phyloP scores from a whole-genome alignment of 2,888 invertebrate genomes.

The Alsophila aescularia region DNA sequence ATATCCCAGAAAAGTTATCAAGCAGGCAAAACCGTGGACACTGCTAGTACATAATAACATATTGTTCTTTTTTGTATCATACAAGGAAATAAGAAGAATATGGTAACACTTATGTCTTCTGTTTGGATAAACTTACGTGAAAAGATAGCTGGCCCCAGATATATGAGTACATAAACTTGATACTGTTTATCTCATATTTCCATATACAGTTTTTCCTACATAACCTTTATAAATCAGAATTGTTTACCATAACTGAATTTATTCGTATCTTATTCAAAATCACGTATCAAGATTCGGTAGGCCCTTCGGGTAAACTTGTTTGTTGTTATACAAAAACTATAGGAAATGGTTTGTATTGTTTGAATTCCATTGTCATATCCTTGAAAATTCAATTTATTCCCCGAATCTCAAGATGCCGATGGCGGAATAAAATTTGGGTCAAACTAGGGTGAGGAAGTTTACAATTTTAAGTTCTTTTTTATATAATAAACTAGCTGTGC shows the following conservation, averaged over 20 bases:
- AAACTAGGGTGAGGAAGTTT: background rate
- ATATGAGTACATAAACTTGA: conserved; percentile 4
- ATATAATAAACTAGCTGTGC: too few relatives aligned
- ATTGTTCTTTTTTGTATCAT: background rate
- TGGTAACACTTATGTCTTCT: background rate
- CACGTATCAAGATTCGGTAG: conserved; percentile 15
- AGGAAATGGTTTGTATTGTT: conserved; percentile 1
- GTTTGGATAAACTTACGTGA: background rate
- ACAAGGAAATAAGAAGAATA: background rate
- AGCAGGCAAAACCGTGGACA: too few relatives aligned
- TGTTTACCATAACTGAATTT: conserved; percentile 27
- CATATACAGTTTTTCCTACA: conserved; percentile 16
- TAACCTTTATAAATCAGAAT: conserved; percentile 29
- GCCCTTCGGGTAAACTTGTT: conserved; percentile 18
- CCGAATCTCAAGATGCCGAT: background rate
- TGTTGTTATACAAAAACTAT: conserved; percentile 8
- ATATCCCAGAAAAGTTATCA: too few relatives aligned
- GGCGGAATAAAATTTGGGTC: background rate
- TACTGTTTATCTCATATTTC: conserved; percentile 16
- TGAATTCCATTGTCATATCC: conserved; percentile 7
- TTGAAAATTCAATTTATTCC: conserved; percentile 2
- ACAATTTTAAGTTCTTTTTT: background rate
- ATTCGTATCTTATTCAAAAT: conserved; percentile 27
- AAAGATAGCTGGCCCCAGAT: background rate
- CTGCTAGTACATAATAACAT: background rate